Evolutionary conservation across 2,797 vertebrate genomes (phyloP).

Genomic region (Morus bassanus): DNA sequence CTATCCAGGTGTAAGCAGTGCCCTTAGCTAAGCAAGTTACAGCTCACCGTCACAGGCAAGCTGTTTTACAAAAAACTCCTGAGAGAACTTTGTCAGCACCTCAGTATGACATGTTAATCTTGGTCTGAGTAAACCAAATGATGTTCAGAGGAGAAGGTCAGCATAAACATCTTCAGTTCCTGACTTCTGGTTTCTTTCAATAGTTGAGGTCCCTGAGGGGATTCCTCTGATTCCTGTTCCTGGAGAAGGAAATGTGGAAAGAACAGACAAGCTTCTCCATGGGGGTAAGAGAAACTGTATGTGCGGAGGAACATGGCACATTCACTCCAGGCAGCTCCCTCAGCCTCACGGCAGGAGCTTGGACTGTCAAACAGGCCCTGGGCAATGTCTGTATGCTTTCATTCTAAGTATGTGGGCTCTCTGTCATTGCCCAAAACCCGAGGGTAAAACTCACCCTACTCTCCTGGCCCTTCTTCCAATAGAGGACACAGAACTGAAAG

Average conservation of each 20-base stretch:
- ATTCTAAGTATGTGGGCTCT: background rate
- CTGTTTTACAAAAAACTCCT: background rate
- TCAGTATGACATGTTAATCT: background rate
- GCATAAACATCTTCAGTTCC: background rate
- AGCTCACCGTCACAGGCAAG: background rate
- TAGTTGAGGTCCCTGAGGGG: background rate
- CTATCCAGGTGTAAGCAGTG: background rate
- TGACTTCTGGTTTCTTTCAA: background rate
- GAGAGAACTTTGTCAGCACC: background rate
- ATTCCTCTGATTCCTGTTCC: background rate
- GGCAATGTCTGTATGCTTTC: background rate
- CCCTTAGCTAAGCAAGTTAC: background rate
- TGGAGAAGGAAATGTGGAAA: background rate
- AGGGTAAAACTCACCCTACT: slow-evolving; percentile 60
- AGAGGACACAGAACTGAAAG: slow-evolving; percentile 67
- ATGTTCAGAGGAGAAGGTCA: background rate
- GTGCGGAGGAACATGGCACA: background rate
- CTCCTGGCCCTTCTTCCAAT: slow-evolving; percentile 68
- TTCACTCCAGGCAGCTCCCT: background rate
- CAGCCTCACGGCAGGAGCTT: background rate
- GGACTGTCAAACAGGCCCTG: background rate
- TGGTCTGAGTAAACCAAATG: background rate
- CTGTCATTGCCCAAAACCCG: background rate
- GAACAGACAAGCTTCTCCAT: background rate
- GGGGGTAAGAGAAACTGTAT: background rate